Base-by-base conservation (phyloP, 2,888 invertebrate species). In the Andrena hattorfiana region DNA sequence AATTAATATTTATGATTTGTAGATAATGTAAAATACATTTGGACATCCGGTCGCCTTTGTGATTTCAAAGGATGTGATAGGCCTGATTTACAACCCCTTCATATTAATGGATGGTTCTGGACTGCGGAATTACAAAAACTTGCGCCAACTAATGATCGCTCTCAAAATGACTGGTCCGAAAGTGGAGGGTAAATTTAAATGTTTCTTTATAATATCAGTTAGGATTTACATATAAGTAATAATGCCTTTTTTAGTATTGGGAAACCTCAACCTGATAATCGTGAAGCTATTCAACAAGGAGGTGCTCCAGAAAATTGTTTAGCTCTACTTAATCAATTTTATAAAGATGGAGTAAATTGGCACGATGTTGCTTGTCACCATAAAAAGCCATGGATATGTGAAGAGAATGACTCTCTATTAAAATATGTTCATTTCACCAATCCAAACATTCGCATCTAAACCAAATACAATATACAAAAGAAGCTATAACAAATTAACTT, bases 41-140 rank as follows among this genome's bases (percentile, higher is more conserved):
- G 98, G 98, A 98, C 98, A 30, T 97, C 97, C 70, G 98, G 98
- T 77, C 97, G 98, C 85, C 95, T 97, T 68, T 98, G 98, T 92
- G 98, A 98, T 94, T 98, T 98, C 95, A 97, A 97, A 94, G 98
- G 98, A 81, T 98, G 98, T 93, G 97, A 97, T 91, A 96, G 98
- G 75, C 96, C 97, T 42, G 98, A 98, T 93, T 95, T 98, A 88
- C 96, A 97, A 89, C 98, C 98, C 49, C 95, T 96, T 84, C 95
- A 96, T 74, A 94, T 98, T 85, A 97, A 98, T 92, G 98, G 98
- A 54, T 98, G 98, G 98, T 98, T 98, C 95, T 98, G 98, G 98
- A 98, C 98, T 28, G 97, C 97, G 51, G 97, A 96, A 90, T 96
- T 97, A 72, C 97, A 97, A 94, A 98, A 98, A 94, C 94, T 98